Conservation (phyloP, 2,113 vertebrate genomes). For the Heterochromis multidens region DNA sequence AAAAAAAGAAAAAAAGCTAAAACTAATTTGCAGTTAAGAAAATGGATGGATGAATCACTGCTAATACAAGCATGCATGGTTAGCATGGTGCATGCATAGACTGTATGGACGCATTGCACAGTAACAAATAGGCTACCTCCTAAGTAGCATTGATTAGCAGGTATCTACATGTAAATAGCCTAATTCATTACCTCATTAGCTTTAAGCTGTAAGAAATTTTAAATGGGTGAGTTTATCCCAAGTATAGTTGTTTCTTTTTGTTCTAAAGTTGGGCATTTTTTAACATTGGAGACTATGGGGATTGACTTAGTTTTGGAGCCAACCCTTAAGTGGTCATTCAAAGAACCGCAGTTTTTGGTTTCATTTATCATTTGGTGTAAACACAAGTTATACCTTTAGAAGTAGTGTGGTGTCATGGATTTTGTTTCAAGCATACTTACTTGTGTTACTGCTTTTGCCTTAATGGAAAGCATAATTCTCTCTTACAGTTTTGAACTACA, state of each 20-base stretch:
- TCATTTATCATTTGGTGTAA: not conserved
- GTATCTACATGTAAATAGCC: not conserved
- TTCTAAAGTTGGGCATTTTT: not conserved
- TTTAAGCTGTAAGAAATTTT: not conserved
- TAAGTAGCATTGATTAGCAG: not conserved
- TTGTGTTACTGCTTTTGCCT: not conserved
- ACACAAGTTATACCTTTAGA: not conserved
- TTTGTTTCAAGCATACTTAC: not conserved
- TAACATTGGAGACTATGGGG: not conserved
- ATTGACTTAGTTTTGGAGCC: not conserved
- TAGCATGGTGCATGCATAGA: not conserved
- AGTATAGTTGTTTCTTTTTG: not conserved
- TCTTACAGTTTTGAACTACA: not conserved
- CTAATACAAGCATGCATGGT: too few relatives aligned
- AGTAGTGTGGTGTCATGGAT: not conserved
- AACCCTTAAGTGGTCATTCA: not conserved
- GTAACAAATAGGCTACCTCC: not conserved
- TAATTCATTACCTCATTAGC: not conserved
- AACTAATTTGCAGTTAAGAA: too few relatives aligned
- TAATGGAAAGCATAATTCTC: not conserved
- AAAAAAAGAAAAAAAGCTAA: too few relatives aligned
- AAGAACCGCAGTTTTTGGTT: not conserved
- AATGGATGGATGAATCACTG: too few relatives aligned
- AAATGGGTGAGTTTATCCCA: not conserved
- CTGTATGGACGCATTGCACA: not conserved